Percentiles rank a stretch among this genome's conserved stretches.
These are phyloP conservation scores for Macquaria australasica DNA, from an alignment of 2,113 vertebrate genomes.

Conservation along the genomic window DNA sequence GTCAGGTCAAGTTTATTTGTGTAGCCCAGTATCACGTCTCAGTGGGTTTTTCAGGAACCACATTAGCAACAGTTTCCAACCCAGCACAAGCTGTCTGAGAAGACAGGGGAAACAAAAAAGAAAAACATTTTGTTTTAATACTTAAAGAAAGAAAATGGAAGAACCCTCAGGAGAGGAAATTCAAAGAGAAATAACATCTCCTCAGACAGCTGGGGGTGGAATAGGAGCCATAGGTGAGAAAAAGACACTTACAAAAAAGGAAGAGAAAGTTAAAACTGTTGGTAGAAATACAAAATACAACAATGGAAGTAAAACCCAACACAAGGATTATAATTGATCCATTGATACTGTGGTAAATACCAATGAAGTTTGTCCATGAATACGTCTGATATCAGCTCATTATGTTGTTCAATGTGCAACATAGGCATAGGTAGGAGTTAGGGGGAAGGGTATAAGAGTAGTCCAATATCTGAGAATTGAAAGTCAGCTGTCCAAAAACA, in stretches of 20 bases:
- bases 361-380: neutral
- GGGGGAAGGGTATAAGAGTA: neutral
- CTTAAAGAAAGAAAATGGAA: neutral
- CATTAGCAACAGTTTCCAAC: neutral
- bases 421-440: neutral
- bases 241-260: neutral
- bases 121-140: neutral
- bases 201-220: neutral
- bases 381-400: neutral
- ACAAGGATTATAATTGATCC: neutral
- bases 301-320: neutral
- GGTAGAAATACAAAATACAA: neutral
- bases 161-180: neutral
- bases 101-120: no score
- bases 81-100: neutral
- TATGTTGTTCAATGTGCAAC: neutral
- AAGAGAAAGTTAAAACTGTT: neutral
- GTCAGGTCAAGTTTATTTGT: neutral
- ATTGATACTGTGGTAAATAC: neutral
- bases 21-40: neutral
- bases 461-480: neutral
- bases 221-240: neutral
- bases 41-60: neutral
- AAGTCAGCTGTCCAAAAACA: neutral
- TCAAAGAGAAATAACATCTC: neutral